Percentiles rank a stretch among this genome's conserved stretches.
phyloP scores from a whole-genome alignment of 2,888 invertebrate genomes.

The Sclerodermus sp. region DNA sequence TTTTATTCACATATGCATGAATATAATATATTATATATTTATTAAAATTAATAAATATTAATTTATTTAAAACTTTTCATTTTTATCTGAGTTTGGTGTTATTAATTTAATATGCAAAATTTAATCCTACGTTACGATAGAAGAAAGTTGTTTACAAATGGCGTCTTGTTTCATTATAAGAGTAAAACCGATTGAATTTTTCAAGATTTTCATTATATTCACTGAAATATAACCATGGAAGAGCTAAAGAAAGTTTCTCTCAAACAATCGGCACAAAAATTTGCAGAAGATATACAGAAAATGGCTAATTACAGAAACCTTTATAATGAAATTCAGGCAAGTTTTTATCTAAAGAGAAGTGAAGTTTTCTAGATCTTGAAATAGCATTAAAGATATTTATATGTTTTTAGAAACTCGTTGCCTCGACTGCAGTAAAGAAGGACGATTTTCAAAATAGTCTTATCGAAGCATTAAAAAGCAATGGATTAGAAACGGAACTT shows the following conservation, averaged over 20 bases:
- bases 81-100: background rate
- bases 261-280: constrained; percentile 74
- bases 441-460: constrained; percentile 78
- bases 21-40: too few species aligned
- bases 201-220: too few species aligned
- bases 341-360: constrained; percentile 3
- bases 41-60: too few species aligned
- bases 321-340: constrained; percentile 79
- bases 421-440: constrained; percentile 74
- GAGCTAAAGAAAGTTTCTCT: constrained; percentile 66
- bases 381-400: background rate
- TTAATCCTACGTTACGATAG: background rate
- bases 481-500: constrained; percentile 79
- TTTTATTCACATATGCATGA: too few species aligned
- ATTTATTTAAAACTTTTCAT: too few species aligned
- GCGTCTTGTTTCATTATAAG: constrained; percentile 26
- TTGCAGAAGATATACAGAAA: constrained; percentile 78
- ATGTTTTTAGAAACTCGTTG: constrained; percentile 70
- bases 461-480: constrained; percentile 74
- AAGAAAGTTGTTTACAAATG: constrained; percentile 51
- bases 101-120: background rate
- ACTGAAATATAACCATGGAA: background rate
- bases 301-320: constrained; percentile 76
- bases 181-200: too few species aligned
- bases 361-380: background rate